Evolutionary conservation across 2,888 invertebrate species (phyloP), one percentile per base, ranked within the genome.

Genomic region (Acanthosepion esculentum): DNA sequence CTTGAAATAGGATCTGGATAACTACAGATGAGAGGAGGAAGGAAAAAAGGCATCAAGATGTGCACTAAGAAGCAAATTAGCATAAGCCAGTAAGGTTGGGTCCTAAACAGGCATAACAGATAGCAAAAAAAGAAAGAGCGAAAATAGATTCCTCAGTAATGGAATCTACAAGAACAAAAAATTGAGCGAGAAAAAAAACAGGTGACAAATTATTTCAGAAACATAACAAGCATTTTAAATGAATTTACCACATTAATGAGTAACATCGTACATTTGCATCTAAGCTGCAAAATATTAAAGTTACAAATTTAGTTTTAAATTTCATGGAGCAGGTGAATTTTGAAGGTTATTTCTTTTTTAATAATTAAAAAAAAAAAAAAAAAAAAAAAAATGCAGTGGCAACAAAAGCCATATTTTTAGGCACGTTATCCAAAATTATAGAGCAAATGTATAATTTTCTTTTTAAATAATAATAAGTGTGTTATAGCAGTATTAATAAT

Each of bases 1-100:
- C 78, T n/a, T n/a, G 78, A 78, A 78, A 78, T 78, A 78, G n/a
- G 78, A 78, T 78, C 78, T 33, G 59, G 78, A 78, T 78, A 78
- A 78, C 78, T 78, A n/a, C 78, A 78, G 29, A 29, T 78, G 78
- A n/a, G 78, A 12, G 0, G 78, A 78, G 33, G 12, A 33, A 12
- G 26, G 26, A n/a, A 78, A 78, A 78, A n/a, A n/a, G 12, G 12
- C n/a, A n/a, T 78, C n/a, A n/a, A n/a, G n/a, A 78, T 12, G 10
- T n/a, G 64, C 12, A 29, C 12, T 4, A 78, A 78, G 78, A 29
- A 78, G 15, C n/a, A n/a, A n/a, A 78, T 78, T 78, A n/a, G 78
- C 78, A 78, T 78, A n/a, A 78, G 78, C 78, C 12, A n/a, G 29
- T n/a, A 78, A n/a, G 29, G 29, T 78, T 29, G 78, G 78, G 1